Evolutionary conservation across 2,888 invertebrate genomes (phyloP).

Genomic region (Nematopogon swammerdamellus): DNA sequence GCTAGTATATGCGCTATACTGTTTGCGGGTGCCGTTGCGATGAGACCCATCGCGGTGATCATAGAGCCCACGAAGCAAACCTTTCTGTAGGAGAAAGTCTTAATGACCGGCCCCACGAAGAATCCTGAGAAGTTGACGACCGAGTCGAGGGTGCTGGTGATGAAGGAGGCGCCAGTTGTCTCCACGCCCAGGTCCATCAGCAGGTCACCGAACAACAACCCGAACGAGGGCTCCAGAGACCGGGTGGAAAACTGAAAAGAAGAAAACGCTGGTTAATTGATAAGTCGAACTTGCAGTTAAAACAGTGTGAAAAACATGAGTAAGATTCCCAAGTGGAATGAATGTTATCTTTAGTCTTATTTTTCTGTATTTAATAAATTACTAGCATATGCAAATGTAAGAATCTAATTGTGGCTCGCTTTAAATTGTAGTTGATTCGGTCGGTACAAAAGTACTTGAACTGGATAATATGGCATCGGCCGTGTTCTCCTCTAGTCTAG

Average conservation of each 20-base stretch:
- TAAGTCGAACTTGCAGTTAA: no score
- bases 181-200: slow-evolving; percentile 65
- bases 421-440: no score
- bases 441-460: no score
- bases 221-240: slow-evolving; percentile 78
- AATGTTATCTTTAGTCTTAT: no score
- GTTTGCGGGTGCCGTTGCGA: slow-evolving; percentile 64
- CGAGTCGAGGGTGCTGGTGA: slow-evolving; percentile 72
- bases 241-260: slow-evolving; percentile 70
- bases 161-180: slow-evolving; percentile 72
- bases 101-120: slow-evolving; percentile 72
- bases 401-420: no score
- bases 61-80: slow-evolving; percentile 65
- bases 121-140: slow-evolving; percentile 77
- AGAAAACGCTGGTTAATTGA: background rate
- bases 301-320: no score
- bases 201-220: slow-evolving; percentile 73
- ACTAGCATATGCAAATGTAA: no score
- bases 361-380: no score
- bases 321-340: no score
- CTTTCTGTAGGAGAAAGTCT: slow-evolving; percentile 71
- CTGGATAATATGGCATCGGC: no score
- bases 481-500: no score
- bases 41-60: slow-evolving; percentile 64
- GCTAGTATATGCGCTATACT: slow-evolving; percentile 69